These are phyloP conservation scores for Crocidura indochinensis DNA, from an alignment of 2,797 vertebrate genomes.

Conservation along the genomic window DNA sequence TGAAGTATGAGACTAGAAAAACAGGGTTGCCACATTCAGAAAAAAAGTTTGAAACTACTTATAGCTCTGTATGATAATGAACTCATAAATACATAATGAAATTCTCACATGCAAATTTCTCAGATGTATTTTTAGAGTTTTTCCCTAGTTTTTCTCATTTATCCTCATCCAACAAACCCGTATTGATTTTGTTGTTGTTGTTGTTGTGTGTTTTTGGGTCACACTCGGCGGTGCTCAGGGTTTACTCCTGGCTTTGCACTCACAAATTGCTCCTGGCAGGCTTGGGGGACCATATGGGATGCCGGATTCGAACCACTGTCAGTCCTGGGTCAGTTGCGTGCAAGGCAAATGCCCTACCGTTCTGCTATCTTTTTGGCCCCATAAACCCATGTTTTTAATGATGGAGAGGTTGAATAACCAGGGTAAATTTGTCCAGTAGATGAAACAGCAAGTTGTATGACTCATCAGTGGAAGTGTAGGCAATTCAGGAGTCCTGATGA, in stretches of 20 bases:
- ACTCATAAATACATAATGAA: neutral
- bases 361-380: no score
- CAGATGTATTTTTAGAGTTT: conserved; percentile 19
- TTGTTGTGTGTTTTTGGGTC: no score
- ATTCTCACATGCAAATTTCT: neutral
- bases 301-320: no score
- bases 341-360: no score
- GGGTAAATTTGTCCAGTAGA: conserved; percentile 30
- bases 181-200: neutral
- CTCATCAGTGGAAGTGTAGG: neutral
- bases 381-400: conserved; percentile 11
- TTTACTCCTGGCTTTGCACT: no score
- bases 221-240: no score
- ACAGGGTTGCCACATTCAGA: neutral
- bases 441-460: conserved; percentile 4
- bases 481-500: neutral
- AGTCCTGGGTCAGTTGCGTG: no score
- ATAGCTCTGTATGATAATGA: neutral
- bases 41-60: neutral
- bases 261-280: no score
- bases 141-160: conserved; percentile 59
- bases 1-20: no score
- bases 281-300: no score
- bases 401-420: neutral
- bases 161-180: neutral